A percentile compares a stretch with the other conserved stretches of the same genome.
Conservation (phyloP, 2,888 invertebrate species). For the Conus canariensis region DNA sequence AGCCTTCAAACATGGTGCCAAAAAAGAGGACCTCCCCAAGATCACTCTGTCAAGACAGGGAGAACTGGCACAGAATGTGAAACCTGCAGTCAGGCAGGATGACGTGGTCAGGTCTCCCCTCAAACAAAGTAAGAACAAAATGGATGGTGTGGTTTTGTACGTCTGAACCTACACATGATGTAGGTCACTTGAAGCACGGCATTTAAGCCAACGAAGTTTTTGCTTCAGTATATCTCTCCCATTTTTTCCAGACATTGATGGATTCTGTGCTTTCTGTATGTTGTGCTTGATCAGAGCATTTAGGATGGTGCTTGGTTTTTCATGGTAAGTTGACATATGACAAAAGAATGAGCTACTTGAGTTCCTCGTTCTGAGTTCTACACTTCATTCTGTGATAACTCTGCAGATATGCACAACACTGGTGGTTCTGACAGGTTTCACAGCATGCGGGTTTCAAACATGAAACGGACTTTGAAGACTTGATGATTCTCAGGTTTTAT, state of each 20-base stretch:
- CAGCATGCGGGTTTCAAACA: too few relatives aligned
- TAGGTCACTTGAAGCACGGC: background rate
- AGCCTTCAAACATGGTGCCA: slow-evolving; percentile 56
- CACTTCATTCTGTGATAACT: too few relatives aligned
- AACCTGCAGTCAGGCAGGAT: background rate
- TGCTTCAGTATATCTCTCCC: background rate
- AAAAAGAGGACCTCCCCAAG: background rate
- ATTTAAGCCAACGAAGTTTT: background rate
- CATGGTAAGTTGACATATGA: too few relatives aligned
- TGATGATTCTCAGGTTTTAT: too few relatives aligned
- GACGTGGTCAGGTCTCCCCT: slow-evolving; percentile 9
- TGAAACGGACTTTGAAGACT: too few relatives aligned
- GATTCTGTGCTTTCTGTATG: background rate
- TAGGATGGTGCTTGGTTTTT: too few relatives aligned
- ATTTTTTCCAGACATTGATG: background rate
- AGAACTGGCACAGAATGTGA: background rate
- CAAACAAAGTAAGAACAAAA: slow-evolving; percentile 6
- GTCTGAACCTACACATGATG: background rate
- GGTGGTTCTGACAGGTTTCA: too few relatives aligned
- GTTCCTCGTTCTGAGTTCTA: too few relatives aligned
- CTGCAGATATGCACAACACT: too few relatives aligned
- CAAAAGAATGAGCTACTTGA: too few relatives aligned
- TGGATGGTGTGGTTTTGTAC: background rate
- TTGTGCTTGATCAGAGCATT: too few relatives aligned
- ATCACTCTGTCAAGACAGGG: background rate